Evolutionary conservation across 1,140 invertebrate species (phyloP).

Genomic region (Paralvinella palmiformis): DNA sequence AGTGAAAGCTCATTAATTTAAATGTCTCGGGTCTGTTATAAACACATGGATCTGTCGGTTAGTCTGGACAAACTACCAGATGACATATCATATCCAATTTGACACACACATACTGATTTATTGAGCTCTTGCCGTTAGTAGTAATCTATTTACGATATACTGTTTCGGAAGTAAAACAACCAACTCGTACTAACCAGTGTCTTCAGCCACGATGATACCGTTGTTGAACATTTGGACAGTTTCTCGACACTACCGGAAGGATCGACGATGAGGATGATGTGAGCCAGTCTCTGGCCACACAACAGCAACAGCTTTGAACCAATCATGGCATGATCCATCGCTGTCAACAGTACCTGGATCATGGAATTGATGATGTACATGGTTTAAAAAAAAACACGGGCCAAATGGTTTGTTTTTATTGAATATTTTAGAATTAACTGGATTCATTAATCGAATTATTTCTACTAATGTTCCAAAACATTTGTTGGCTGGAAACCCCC

Average conservation of each 20-base stretch:
- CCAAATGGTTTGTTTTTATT: neutral
- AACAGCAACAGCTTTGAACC: constrained; percentile 63
- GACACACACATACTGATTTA: too few relatives aligned
- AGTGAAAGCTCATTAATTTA: too few relatives aligned
- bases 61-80: too few relatives aligned
- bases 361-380: neutral
- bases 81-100: too few relatives aligned
- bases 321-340: constrained; percentile 61
- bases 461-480: neutral
- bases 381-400: neutral
- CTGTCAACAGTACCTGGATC: constrained; percentile 56
- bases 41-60: too few relatives aligned
- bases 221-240: constrained; percentile 63
- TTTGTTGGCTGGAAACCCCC: neutral
- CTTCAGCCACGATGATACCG: constrained; percentile 64
- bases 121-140: too few relatives aligned
- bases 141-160: neutral
- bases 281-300: constrained; percentile 64
- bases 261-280: constrained; percentile 55
- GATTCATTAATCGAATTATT: neutral
- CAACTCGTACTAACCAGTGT: constrained; percentile 63
- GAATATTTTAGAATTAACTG: neutral
- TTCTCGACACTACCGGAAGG: constrained; percentile 57
- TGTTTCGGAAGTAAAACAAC: neutral
- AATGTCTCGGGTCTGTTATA: too few relatives aligned